These are phyloP conservation scores for Psephotus haematonotus DNA, from an alignment of 2,113 vertebrate species.

Conservation along the genomic window DNA sequence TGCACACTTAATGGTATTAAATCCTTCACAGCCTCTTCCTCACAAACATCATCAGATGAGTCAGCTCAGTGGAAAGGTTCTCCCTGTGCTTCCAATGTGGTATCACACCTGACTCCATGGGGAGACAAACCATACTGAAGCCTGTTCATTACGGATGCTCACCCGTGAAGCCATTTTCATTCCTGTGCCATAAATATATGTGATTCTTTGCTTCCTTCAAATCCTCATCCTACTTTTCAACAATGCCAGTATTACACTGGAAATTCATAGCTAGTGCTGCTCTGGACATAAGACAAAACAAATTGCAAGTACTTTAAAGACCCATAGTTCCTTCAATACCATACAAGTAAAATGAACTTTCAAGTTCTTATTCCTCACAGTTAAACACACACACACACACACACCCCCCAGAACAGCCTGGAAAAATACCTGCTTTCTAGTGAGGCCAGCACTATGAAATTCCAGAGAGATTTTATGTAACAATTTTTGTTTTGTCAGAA, in stretches of 20 bases:
- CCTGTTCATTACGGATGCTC: not conserved
- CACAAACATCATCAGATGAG: not conserved
- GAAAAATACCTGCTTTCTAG: not conserved
- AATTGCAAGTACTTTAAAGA: not conserved
- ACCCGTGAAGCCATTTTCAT: not conserved
- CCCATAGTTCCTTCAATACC: not conserved
- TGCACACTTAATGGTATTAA: not conserved
- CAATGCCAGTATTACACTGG: not conserved
- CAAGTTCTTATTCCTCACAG: not conserved
- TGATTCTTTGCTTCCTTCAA: not conserved
- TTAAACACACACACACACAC: too few species aligned
- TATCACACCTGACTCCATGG: not conserved
- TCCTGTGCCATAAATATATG: not conserved
- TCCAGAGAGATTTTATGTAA: not conserved
- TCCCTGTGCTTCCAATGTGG: not conserved
- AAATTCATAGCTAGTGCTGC: not conserved
- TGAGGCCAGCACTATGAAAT: not conserved
- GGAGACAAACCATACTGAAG: not conserved
- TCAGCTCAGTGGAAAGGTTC: not conserved
- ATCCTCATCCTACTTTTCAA: not conserved
- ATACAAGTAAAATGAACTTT: not conserved
- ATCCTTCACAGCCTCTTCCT: not conserved
- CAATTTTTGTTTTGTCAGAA: not conserved
- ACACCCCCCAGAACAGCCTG: not conserved
- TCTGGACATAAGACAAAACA: not conserved